Evolutionary conservation across 2,888 invertebrate genomes (phyloP).

Genomic region (Himalopsyche kuldschensis): DNA sequence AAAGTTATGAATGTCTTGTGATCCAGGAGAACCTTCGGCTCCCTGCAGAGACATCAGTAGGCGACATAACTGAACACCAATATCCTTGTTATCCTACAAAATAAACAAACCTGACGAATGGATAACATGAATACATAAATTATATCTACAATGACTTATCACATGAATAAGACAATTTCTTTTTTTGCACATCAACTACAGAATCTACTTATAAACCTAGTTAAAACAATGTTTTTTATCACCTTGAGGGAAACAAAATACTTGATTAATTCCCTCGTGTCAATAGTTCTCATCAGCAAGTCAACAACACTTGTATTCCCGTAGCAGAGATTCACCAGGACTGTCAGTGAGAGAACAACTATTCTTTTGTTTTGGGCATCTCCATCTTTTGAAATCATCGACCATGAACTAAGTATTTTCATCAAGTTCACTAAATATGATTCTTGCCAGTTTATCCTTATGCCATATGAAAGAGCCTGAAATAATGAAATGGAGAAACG

Average conservation of each 20-base stretch:
- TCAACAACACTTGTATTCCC: constrained; percentile 76
- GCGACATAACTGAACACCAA: constrained; percentile 55
- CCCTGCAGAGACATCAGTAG: constrained; percentile 52
- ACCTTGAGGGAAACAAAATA: constrained; percentile 65
- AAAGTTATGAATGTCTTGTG: constrained; percentile 54
- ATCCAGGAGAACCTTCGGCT: constrained; percentile 48
- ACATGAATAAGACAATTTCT: neutral
- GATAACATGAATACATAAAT: neutral
- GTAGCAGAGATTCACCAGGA: constrained; percentile 78
- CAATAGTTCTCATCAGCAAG: constrained; percentile 70
- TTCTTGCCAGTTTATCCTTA: constrained; percentile 79
- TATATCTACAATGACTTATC: neutral
- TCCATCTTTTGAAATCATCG: constrained; percentile 54
- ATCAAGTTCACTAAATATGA: constrained; percentile 71
- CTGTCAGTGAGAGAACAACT: constrained; percentile 62
- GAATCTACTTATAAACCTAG: neutral
- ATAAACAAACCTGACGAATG: neutral
- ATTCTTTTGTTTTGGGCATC: constrained; percentile 48
- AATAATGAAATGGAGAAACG: constrained; percentile 40
- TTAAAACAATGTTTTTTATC: constrained; percentile 24
- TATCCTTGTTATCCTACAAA: constrained; percentile 52
- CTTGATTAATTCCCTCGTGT: constrained; percentile 68
- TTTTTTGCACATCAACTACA: neutral
- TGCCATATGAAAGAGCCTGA: constrained; percentile 76
- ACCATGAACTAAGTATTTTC: constrained; percentile 68